phyloP scores from a whole-genome alignment of 1,140 invertebrate genomes.

The Drosophila teissieri region DNA sequence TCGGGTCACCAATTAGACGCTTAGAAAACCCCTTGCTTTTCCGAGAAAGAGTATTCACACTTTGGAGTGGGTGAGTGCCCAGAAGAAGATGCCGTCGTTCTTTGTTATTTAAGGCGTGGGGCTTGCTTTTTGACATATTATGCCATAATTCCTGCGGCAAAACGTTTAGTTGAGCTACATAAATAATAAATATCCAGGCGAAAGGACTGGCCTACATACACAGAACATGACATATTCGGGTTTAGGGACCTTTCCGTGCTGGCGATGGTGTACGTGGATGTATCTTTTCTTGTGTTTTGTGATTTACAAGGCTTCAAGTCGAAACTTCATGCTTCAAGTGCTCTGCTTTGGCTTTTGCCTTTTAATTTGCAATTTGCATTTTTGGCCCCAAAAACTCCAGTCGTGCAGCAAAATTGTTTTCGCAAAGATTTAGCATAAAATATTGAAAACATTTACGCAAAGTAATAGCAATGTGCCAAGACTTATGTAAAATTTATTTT shows the following conservation, averaged over 20 bases:
- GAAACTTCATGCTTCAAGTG: constrained; percentile 31
- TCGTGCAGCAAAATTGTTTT: constrained; percentile 75
- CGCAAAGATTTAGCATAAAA: constrained; percentile 75
- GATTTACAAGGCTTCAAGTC: constrained; percentile 47
- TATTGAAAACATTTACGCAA: constrained; percentile 69
- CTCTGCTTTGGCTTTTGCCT: constrained; percentile 2
- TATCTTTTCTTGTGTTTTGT: constrained; percentile 34
- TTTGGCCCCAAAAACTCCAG: constrained; percentile 59
- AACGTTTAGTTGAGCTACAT: constrained; percentile 80
- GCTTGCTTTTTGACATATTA: constrained; percentile 77
- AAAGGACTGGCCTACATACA: constrained; percentile 25
- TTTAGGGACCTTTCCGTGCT: constrained; percentile 8
- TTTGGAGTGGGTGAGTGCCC: not conserved
- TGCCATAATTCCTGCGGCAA: constrained; percentile 77
- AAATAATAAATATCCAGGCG: constrained; percentile 73
- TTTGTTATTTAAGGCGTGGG: constrained; percentile 66
- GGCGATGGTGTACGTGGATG: constrained; percentile 1
- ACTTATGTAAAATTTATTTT: constrained; percentile 72
- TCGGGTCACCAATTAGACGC: constrained; percentile 19
- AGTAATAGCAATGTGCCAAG: constrained; percentile 51
- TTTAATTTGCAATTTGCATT: constrained; percentile 78
- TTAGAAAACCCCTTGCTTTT: not conserved
- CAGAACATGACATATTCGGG: constrained; percentile 32
- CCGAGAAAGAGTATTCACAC: constrained; percentile 13
- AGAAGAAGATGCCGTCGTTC: not conserved